phyloP scores from a whole-genome alignment of 2,888 invertebrate species.

The Sisyra nigra region DNA sequence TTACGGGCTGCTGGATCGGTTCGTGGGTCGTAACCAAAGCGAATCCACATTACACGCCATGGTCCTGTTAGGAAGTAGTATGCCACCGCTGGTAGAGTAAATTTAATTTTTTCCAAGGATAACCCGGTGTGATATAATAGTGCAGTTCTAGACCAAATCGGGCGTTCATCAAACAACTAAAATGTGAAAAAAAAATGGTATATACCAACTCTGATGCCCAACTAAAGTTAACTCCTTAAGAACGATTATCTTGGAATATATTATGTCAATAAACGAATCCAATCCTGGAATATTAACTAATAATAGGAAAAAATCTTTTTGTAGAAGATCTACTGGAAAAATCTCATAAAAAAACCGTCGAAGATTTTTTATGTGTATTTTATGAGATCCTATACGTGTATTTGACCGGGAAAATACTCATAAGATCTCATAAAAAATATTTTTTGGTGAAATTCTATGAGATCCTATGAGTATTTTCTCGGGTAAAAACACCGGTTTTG shows the following conservation, averaged over 20 bases:
- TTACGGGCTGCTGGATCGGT: slow-evolving; percentile 58
- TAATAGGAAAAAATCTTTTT: too few relatives aligned
- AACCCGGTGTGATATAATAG: slow-evolving; percentile 48
- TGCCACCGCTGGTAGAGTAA: slow-evolving; percentile 66
- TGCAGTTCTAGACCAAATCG: slow-evolving; percentile 77
- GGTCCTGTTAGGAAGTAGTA: slow-evolving; percentile 82
- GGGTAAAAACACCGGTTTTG: too few relatives aligned
- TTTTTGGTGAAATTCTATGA: too few relatives aligned
- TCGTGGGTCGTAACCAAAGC: slow-evolving; percentile 83
- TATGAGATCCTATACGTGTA: too few relatives aligned
- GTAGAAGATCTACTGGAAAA: too few relatives aligned
- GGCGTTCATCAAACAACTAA: slow-evolving; percentile 67
- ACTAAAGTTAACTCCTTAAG: neutral
- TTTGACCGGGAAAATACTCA: too few relatives aligned
- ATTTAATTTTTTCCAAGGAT: slow-evolving; percentile 45
- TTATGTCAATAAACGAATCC: too few relatives aligned
- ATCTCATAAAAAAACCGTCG: too few relatives aligned
- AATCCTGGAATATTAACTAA: too few relatives aligned
- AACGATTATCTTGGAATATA: neutral
- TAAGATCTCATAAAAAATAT: too few relatives aligned
- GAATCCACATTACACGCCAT: slow-evolving; percentile 84
- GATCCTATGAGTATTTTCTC: too few relatives aligned
- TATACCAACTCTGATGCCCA: neutral
- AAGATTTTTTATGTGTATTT: too few relatives aligned
- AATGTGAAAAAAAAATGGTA: slow-evolving; percentile 13